Percentiles rank a stretch among this genome's conserved stretches.
Conservation (phyloP, 2,113 vertebrate species). For the Zingel zingel region DNA sequence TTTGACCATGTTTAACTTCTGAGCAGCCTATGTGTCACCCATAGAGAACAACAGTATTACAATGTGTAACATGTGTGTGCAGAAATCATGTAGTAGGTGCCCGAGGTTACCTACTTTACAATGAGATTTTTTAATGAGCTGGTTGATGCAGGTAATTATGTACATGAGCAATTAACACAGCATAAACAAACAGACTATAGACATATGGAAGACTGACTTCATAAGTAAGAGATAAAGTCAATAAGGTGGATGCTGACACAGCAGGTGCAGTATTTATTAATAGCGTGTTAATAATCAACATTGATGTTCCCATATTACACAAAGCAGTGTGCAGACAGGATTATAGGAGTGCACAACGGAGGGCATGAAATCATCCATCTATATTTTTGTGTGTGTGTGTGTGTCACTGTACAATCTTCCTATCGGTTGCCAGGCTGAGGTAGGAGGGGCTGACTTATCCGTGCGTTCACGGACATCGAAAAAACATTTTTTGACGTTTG, state of each 20-base stretch:
- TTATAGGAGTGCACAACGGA: background rate
- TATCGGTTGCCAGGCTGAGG: too few species aligned
- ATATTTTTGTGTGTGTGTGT: constrained; percentile 18
- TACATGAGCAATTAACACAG: constrained; percentile 16
- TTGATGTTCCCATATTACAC: background rate
- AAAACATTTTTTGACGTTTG: too few species aligned
- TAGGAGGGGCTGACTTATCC: too few species aligned
- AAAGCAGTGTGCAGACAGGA: background rate
- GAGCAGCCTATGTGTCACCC: background rate
- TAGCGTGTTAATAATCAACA: constrained; percentile 26
- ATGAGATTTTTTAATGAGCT: constrained; percentile 22
- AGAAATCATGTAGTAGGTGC: background rate
- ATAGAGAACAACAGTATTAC: background rate
- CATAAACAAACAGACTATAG: constrained; percentile 24
- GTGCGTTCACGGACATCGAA: too few species aligned
- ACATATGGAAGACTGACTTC: constrained; percentile 17
- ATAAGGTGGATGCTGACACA: constrained; percentile 13
- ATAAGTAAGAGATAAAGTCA: constrained; percentile 3
- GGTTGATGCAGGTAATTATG: constrained; percentile 37
- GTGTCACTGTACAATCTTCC: background rate
- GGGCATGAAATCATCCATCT: constrained; percentile 12
- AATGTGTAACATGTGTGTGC: background rate
- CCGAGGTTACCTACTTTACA: background rate
- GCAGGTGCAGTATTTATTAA: constrained; percentile 26
- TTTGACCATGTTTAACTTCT: background rate